These are phyloP conservation scores for Diadema setosum DNA, from an alignment of 35 echinoderm and acorn worm genomes.

Conservation along the genomic window DNA sequence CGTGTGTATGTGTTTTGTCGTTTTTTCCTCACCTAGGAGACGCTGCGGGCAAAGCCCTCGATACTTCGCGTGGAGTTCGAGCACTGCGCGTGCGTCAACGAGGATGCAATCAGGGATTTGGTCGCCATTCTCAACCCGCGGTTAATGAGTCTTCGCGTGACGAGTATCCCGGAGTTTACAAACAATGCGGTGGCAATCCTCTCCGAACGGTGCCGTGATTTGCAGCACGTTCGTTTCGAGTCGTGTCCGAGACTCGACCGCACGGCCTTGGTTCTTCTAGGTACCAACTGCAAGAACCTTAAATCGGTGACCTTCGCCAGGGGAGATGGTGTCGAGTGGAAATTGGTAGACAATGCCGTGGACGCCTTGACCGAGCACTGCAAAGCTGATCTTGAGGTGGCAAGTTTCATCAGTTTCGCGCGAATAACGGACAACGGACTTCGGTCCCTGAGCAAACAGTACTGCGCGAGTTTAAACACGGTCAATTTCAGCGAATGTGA, in stretches of 20 bases:
- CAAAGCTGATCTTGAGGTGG: background rate
- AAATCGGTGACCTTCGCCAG: background rate
- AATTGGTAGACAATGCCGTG: background rate
- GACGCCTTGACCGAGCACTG: background rate
- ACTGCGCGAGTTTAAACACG: background rate
- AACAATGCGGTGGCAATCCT: conserved; percentile 13
- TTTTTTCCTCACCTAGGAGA: background rate
- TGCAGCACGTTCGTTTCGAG: background rate
- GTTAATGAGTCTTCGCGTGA: background rate
- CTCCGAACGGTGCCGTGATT: conserved; percentile 4
- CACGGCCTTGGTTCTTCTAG: background rate
- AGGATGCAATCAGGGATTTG: background rate
- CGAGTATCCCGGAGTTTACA: background rate
- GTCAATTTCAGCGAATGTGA: conserved; percentile 2
- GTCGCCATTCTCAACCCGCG: conserved; percentile 3
- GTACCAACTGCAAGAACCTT: background rate
- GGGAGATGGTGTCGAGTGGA: conserved; percentile 5
- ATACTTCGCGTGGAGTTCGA: background rate
- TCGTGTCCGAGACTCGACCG: background rate
- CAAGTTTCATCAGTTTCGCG: background rate
- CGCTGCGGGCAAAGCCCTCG: background rate
- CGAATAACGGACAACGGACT: background rate
- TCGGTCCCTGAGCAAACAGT: background rate
- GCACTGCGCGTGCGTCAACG: conserved; percentile 11
- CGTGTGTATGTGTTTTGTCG: background rate